phyloP scores from a whole-genome alignment of 2,113 vertebrate species.

The Rallus limicola region DNA sequence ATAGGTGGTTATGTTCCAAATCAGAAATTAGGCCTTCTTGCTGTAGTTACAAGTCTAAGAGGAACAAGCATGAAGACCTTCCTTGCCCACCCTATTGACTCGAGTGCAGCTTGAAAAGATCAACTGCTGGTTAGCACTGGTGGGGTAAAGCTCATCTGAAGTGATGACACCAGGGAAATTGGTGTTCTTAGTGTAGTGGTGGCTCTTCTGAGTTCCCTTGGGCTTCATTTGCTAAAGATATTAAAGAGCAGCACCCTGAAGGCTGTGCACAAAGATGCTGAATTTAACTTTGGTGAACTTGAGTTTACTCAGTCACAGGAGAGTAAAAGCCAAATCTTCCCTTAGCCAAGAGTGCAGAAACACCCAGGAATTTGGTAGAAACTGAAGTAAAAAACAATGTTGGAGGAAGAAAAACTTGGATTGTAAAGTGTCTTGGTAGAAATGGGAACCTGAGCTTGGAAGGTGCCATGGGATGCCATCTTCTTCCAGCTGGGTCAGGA shows the following conservation, averaged over 20 bases:
- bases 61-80: neutral
- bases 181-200: neutral
- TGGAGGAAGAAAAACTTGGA: neutral
- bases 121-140: neutral
- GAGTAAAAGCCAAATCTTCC: neutral
- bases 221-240: neutral
- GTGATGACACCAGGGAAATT: neutral
- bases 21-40: neutral
- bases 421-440: neutral
- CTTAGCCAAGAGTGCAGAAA: neutral
- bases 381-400: neutral
- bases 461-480: neutral
- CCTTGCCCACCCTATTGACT: accelerated
- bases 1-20: neutral
- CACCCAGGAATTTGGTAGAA: neutral
- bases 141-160: neutral
- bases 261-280: accelerated
- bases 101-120: neutral
- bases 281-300: neutral
- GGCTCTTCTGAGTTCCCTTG: neutral
- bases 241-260: neutral
- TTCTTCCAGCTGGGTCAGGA: accelerated
- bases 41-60: neutral
- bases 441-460: neutral
- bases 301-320: neutral